Base-by-base conservation (phyloP, 2,797 vertebrate genomes). In the Sebastes matsubarae region DNA sequence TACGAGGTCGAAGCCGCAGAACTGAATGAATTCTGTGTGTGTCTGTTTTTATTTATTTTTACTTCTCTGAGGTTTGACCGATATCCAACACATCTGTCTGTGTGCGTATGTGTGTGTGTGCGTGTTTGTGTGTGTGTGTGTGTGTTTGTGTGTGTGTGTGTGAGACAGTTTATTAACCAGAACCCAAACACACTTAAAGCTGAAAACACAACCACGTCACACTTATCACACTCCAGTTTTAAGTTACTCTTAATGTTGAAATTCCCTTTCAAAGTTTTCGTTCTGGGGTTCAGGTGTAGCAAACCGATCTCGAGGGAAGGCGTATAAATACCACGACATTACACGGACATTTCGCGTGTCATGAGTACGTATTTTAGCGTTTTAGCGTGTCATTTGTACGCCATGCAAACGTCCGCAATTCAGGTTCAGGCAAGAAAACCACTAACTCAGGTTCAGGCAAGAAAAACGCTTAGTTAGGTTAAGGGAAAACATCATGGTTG, bases 31-130 rank as follows among this genome's bases (percentile, higher is more conserved):
- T 86, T 83, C 59, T 74, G 61, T 55, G 59, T 68, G 50, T 57
- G 30, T 85, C 68, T 72, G 69, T 82, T 63, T 84, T 87, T 79
- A 80, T 91, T 89, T 85, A 83, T 83, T 85, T 87, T 87, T 72
- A 83, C 72, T 72, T 84, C 75, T 81, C 77, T 84, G 83, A 81
- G 83, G 85, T 89, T 84, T 83, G 72, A 68, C 71, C 81, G 77
- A 86, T 88, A 58, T 82, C 36, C 42, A 78, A 30, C 69, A 69
- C 55, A 68, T 70, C 16, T 66, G 73, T 36, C 20, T 42, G 66
- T 67, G 64, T 64, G 74, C 18, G 24, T 42, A 42, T 66, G 63
- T 64, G 68, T 36, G 22, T 42, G 65, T 61, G 63, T 64, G 59
- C 68, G 29, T 36, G 57, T 65, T 4, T 29, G 30, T 32, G 30